Base-by-base conservation (phyloP, 2,113 vertebrate species). In the Alectura lathami region DNA sequence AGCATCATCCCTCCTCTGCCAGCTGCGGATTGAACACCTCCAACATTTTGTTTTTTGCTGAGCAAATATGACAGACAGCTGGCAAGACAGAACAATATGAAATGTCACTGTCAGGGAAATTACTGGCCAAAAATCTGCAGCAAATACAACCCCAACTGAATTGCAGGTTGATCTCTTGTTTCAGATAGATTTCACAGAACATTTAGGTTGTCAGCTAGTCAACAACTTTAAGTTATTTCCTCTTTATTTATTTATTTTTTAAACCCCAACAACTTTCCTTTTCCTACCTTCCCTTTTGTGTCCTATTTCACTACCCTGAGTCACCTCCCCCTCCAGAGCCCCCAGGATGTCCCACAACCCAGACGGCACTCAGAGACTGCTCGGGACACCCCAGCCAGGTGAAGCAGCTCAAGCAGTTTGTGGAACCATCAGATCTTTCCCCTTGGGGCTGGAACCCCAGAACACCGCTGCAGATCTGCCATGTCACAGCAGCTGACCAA, bases 131-230 rank as follows among this genome's bases (percentile, higher is more conserved):
- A 78, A 84, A 27, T 67, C 54, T 40, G 22, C 17, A 82, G 62
- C 8, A 64, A 17, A 40, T 43, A 45, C 32, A 80, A 17, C 2
- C 34, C 43, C 75, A 70, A 83, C 11, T 32, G 18, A 91, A 32
- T 40, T 26, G 51, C 0, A 0, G 64, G 15, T 36, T 43, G 51
- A 21, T 29, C 21, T 73, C 7, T 59, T 8, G 0, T 40, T 68
- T 82, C 43, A 82, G 26, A 48, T 1, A 24, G 23, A 67, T 68
- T 88, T 72, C 62, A 59, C 4, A 3, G 17, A 80, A 47, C 34
- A 62, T 34, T 30, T 9, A 67, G 11, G 26, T 8, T 78, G 38
- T 14, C 64, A 88, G 29, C 11, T 68, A 50, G 38, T 27, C 79
- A 83, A 67, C 0, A 3, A 32, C 20, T 73, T 62, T 29, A 40